Evolutionary conservation across 2,797 vertebrate species (phyloP), one percentile per base, ranked within the genome.

Genomic region (Carcharodon carcharias): DNA sequence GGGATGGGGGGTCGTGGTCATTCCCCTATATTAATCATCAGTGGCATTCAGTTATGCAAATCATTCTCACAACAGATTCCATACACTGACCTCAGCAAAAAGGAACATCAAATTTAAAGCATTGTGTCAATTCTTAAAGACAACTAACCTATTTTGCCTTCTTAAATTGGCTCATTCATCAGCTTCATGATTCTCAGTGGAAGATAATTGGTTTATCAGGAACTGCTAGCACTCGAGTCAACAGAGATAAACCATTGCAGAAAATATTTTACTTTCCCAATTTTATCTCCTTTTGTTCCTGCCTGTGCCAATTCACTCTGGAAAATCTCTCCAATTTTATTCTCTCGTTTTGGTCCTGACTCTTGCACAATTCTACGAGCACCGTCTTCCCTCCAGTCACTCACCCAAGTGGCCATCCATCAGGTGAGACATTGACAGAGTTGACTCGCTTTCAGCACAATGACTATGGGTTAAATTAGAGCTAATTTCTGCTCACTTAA

Each of bases 1-100:
- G 94, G 94, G 58, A 21, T 56, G 69, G 40, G 56, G 94, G 26
- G 67, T 54, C 45, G 67, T 73, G 50, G 94, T 9, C 94, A 58
- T 77, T 95, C 77, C 45, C n/a, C 67, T 23, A 58, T 35, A 77
- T 95, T 73, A 95, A 77, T 95, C 67, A 56, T 77, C 31, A 73
- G 69, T n/a, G 94, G 45, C 65, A 77, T 95, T 56, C 94, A 71
- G 69, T 77, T 93, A 67, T 67, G 63, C 18, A 93, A 26, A 71
- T 95, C 35, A 54, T 95, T 73, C 69, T 77, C 28, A n/a, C 45
- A 56, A 50, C n/a, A 56, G 26, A 73, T 95, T 50, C 31, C 31
- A 54, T 56, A n/a, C 14, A 73, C 65, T 95, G 69, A 77, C 40
- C 65, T 67, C 26, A 14, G 8, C 26, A 8, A 56, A 50, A 73